Conservation (phyloP, 2,797 vertebrate genomes). For the Onychomys leucogaster region DNA sequence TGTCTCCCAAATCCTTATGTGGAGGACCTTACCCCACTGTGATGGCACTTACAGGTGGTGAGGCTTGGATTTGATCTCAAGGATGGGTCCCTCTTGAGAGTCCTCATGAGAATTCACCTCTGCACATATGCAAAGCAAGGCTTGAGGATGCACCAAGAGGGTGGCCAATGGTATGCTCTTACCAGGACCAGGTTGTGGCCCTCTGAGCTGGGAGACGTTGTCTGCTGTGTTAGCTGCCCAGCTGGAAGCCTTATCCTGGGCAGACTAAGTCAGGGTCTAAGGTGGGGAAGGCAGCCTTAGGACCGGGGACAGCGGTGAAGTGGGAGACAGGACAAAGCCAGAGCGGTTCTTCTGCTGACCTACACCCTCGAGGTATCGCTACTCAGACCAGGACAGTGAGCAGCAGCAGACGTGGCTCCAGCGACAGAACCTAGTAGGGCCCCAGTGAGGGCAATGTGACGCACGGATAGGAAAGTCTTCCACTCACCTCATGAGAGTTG, state of each 20-base stretch:
- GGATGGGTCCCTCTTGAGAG: not conserved
- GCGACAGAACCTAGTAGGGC: not conserved
- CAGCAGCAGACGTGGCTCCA: fast-evolving
- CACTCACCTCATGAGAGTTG: constrained; percentile 98
- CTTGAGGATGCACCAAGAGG: not conserved
- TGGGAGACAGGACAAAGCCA: not conserved
- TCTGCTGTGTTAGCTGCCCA: not conserved
- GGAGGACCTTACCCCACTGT: not conserved
- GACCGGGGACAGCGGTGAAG: not conserved
- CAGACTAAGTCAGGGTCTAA: not conserved
- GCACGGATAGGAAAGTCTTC: not conserved
- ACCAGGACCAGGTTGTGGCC: not conserved
- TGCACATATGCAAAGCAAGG: no score
- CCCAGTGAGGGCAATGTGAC: fast-evolving
- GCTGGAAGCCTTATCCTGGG: not conserved
- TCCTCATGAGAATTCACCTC: not conserved
- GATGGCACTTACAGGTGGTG: not conserved
- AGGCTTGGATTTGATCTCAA: not conserved
- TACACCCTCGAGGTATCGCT: not conserved
- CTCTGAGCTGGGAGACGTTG: not conserved
- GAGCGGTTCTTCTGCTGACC: not conserved
- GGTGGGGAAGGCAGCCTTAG: not conserved
- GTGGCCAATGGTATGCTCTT: not conserved
- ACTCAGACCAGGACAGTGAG: no score
- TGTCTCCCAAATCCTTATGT: not conserved